phyloP scores from a whole-genome alignment of 1,140 invertebrate genomes.

The Cotesia glomerata region DNA sequence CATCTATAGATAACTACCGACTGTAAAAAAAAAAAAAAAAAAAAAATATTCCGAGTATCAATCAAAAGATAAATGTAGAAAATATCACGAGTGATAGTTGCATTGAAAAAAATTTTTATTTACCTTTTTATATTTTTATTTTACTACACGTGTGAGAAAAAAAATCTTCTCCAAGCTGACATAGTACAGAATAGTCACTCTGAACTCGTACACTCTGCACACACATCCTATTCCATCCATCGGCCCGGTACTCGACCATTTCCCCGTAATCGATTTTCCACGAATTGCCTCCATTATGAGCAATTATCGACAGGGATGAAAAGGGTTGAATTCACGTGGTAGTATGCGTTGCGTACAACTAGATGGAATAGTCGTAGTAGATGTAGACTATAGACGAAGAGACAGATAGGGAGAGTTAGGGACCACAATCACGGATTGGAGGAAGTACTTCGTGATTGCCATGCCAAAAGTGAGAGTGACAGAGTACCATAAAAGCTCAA shows the following conservation, averaged over 20 bases:
- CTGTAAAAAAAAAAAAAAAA: too few relatives aligned
- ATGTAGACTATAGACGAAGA: background rate
- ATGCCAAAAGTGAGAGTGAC: background rate
- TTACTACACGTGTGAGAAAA: too few relatives aligned
- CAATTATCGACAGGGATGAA: slow-evolving; percentile 49
- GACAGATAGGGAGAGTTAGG: background rate
- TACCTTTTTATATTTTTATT: too few relatives aligned
- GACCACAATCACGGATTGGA: slow-evolving; percentile 6
- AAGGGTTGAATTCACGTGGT: slow-evolving; percentile 21
- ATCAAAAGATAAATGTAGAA: too few relatives aligned
- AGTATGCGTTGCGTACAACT: slow-evolving; percentile 9
- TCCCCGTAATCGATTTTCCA: slow-evolving; percentile 51
- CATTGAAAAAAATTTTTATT: too few relatives aligned
- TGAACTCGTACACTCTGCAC: too few relatives aligned
- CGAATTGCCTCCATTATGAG: slow-evolving; percentile 51
- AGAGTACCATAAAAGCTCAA: too few relatives aligned
- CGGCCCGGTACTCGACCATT: slow-evolving; percentile 40
- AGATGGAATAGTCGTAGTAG: background rate
- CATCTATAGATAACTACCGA: too few relatives aligned
- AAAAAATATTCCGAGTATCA: too few relatives aligned
- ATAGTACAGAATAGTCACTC: too few relatives aligned
- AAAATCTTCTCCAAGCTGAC: too few relatives aligned
- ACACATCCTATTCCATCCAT: slow-evolving; percentile 3
- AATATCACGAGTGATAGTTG: too few relatives aligned
- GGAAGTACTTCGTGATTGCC: slow-evolving; percentile 9